Conservation (phyloP, 2,113 vertebrate genomes). For the Sinosuthora webbiana region DNA sequence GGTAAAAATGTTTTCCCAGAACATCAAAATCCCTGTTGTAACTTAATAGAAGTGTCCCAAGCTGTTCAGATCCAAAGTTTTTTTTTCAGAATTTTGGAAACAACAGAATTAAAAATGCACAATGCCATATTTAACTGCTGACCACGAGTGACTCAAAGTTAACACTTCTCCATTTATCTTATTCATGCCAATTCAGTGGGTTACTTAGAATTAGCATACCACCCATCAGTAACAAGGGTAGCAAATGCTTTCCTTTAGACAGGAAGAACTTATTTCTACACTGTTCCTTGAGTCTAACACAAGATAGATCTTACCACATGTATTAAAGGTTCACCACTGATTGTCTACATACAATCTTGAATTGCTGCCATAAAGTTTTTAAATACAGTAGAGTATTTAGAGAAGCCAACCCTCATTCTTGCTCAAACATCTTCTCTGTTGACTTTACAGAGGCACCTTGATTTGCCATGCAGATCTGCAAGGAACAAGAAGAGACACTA, state of each 20-base stretch:
- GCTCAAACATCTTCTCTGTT: neutral
- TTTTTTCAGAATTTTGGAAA: neutral
- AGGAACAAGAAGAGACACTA: neutral
- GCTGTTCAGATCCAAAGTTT: neutral
- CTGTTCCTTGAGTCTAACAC: neutral
- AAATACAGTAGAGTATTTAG: neutral
- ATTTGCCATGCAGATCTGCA: neutral
- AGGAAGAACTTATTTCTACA: neutral
- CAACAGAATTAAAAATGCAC: neutral
- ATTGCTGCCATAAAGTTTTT: neutral
- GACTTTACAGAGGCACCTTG: accelerated
- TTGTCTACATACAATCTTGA: neutral
- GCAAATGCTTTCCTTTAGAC: neutral
- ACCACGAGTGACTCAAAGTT: neutral
- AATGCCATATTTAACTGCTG: neutral
- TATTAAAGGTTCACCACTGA: neutral
- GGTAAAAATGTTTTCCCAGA: neutral
- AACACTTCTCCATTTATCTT: neutral
- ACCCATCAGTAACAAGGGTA: neutral
- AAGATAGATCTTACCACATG: neutral
- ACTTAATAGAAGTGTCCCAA: neutral
- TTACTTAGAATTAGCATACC: neutral
- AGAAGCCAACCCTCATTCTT: neutral
- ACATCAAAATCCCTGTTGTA: neutral
- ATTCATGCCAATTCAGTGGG: neutral